Evolutionary conservation across 2,113 vertebrate genomes (phyloP).

Genomic region (Thalassarche chlororhynchos): DNA sequence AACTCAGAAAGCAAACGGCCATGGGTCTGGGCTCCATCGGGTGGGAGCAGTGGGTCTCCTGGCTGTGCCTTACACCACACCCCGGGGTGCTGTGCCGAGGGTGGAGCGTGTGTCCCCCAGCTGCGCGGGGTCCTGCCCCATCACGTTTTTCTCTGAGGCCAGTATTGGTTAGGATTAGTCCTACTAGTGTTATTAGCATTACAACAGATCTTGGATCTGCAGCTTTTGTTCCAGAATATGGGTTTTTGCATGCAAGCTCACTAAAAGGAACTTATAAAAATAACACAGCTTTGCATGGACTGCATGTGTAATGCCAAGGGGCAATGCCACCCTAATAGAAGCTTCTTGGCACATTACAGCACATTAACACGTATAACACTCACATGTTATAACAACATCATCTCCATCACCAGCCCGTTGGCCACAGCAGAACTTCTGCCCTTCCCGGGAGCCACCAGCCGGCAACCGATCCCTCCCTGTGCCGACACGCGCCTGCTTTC

Average conservation of each 20-base stretch:
- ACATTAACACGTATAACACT: accelerated
- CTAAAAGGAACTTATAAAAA: not conserved
- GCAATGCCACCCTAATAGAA: not conserved
- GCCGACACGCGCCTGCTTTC: accelerated
- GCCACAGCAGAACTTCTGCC: not conserved
- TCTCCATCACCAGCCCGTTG: not conserved
- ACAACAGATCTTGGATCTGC: not conserved
- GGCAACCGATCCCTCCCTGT: accelerated
- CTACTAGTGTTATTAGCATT: not conserved
- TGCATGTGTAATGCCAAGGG: not conserved
- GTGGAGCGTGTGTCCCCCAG: too few species aligned
- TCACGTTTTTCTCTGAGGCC: not conserved
- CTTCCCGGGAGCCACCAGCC: not conserved
- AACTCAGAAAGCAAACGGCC: not conserved
- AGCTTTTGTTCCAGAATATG: not conserved
- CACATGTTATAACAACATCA: accelerated
- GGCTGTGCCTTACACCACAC: not conserved
- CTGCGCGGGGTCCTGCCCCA: not conserved
- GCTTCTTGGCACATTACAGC: not conserved
- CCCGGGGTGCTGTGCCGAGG: not conserved
- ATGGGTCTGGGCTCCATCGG: accelerated
- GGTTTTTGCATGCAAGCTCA: not conserved
- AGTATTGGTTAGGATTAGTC: not conserved
- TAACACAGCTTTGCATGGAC: not conserved
- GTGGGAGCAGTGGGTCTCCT: not conserved